Percentiles rank a stretch among this genome's conserved stretches.
phyloP scores from a whole-genome alignment of 2,797 vertebrate genomes.

The Lepilemur ruficaudatus region DNA sequence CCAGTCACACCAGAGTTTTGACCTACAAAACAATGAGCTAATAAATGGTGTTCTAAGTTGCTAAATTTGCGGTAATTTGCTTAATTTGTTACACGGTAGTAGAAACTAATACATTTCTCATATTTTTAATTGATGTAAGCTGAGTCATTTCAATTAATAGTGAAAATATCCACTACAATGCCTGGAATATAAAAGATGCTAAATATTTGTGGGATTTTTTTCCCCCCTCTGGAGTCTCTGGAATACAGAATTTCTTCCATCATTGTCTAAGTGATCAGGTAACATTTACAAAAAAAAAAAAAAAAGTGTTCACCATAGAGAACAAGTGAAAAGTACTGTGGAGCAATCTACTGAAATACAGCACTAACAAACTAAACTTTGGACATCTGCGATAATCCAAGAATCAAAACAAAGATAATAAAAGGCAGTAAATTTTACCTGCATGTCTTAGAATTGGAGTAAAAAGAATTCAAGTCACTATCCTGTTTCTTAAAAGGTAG shows the following conservation, averaged over 20 bases:
- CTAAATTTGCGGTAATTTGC: background rate
- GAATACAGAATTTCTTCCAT: slow-evolving; percentile 31
- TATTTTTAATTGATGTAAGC: background rate
- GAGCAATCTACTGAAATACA: background rate
- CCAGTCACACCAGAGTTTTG: background rate
- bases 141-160: background rate
- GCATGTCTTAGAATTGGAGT: background rate
- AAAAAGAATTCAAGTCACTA: background rate
- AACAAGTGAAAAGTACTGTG: background rate
- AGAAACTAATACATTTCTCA: background rate
- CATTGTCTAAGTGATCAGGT: background rate
- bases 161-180: background rate
- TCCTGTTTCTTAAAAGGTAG: background rate
- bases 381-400: background rate
- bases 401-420: slow-evolving; percentile 1
- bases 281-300: background rate
- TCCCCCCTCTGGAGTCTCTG: background rate
- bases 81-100: background rate
- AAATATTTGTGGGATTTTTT: background rate
- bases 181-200: background rate
- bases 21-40: background rate
- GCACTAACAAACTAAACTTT: background rate
- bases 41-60: background rate
- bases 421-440: background rate
- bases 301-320: background rate